Percentiles rank a stretch among this genome's conserved stretches.
phyloP scores from a whole-genome alignment of 2,888 invertebrate species.

The Balanococcus diminutus region DNA sequence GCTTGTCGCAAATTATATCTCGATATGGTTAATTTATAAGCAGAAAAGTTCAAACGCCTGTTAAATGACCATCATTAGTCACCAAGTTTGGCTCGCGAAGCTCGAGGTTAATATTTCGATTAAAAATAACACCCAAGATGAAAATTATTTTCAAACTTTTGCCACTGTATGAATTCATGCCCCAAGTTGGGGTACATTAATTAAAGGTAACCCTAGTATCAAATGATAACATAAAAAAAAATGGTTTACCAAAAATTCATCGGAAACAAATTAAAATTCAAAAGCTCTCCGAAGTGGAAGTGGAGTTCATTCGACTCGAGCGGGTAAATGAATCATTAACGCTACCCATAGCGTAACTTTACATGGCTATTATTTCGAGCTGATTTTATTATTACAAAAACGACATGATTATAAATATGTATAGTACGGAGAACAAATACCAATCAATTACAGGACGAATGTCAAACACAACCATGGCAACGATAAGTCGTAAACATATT shows the following conservation, averaged over 20 bases:
- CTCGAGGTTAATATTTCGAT: neutral
- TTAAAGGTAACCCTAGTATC: neutral
- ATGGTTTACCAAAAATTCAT: neutral
- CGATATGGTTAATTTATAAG: constrained; percentile 7
- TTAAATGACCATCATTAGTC: neutral
- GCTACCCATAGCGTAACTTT: neutral
- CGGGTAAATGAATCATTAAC: constrained; percentile 33
- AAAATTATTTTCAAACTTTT: neutral
- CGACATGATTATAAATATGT: constrained; percentile 32
- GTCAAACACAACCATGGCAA: constrained; percentile 42
- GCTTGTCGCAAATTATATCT: neutral
- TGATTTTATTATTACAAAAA: constrained; percentile 18
- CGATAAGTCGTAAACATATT: constrained; percentile 36
- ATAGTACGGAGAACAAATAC: constrained; percentile 32
- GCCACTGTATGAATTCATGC: too few relatives aligned
- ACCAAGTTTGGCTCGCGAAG: neutral
- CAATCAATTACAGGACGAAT: constrained; percentile 38
- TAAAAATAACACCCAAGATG: neutral
- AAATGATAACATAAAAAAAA: neutral
- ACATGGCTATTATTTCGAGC: neutral
- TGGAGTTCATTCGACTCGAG: neutral
- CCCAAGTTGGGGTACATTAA: too few relatives aligned
- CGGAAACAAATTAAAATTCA: neutral
- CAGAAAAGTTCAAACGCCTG: constrained; percentile 14
- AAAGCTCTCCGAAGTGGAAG: neutral